Evolutionary conservation across 2,888 invertebrate genomes (phyloP).

Genomic region (Pollenia angustigena): DNA sequence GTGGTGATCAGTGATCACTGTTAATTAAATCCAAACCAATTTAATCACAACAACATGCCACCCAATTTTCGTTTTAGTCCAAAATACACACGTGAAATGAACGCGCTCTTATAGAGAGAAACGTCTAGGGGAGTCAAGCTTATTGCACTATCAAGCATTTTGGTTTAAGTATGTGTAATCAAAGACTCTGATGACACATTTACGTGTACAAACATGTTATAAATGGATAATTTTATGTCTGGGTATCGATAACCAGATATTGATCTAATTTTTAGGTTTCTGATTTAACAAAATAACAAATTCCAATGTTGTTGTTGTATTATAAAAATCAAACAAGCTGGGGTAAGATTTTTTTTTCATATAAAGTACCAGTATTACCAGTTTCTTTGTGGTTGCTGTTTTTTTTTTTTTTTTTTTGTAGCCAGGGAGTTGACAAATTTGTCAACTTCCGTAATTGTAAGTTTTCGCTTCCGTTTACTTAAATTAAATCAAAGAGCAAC

Average conservation of each 20-base stretch:
- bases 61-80: not conserved
- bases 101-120: not conserved
- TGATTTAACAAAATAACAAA: not conserved
- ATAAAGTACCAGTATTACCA: constrained; percentile 11
- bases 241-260: constrained; percentile 48
- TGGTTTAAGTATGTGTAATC: constrained; percentile 48
- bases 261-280: constrained; percentile 35
- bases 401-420: not conserved
- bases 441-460: constrained; percentile 78
- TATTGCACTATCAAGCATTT: not conserved
- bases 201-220: not conserved
- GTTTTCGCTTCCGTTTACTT: constrained; percentile 78
- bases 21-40: constrained; percentile 8
- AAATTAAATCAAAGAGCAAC: constrained; percentile 74
- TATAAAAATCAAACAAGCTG: not conserved
- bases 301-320: not conserved
- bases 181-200: constrained; percentile 62
- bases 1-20: constrained; percentile 12
- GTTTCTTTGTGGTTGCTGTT: not conserved
- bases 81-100: too few species aligned
- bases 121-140: constrained; percentile 7
- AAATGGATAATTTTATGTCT: too few species aligned
- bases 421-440: constrained; percentile 52
- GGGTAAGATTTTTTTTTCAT: constrained; percentile 4
- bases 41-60: constrained; percentile 32